These are phyloP conservation scores for Sycophila texana DNA, from an alignment of 2,888 invertebrate species.

Conservation along the genomic window DNA sequence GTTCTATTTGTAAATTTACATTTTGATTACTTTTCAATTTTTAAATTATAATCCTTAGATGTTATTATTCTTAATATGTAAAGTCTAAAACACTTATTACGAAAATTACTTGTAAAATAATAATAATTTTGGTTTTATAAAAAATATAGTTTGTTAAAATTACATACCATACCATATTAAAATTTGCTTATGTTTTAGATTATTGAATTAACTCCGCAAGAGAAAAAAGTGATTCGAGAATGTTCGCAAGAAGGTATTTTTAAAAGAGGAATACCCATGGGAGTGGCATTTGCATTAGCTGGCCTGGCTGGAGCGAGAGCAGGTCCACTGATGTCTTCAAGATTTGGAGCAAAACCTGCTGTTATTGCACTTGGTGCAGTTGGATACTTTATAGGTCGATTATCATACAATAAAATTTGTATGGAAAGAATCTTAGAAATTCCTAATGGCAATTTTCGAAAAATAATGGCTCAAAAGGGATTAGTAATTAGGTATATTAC, in stretches of 20 bases:
- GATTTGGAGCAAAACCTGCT: slow-evolving; percentile 45
- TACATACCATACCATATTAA: not conserved
- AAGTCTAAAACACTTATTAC: not conserved
- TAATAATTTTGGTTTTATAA: not conserved
- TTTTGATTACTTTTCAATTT: not conserved
- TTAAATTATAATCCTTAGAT: not conserved
- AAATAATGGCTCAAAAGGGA: slow-evolving; percentile 5
- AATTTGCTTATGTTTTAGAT: not conserved
- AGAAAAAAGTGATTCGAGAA: slow-evolving; percentile 49
- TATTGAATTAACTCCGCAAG: slow-evolving; percentile 53
- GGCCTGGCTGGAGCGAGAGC: slow-evolving; percentile 31
- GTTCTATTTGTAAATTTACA: not conserved
- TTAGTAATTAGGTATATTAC: not conserved
- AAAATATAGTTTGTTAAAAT: not conserved
- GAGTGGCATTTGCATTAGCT: slow-evolving; percentile 31
- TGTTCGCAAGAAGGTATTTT: slow-evolving; percentile 53
- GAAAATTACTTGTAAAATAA: not conserved
- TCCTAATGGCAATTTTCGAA: slow-evolving; percentile 48
- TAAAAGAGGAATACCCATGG: slow-evolving; percentile 54
- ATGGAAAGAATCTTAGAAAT: slow-evolving; percentile 35
- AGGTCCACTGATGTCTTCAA: slow-evolving; percentile 11
- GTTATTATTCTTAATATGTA: not conserved
- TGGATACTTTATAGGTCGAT: slow-evolving; percentile 53
- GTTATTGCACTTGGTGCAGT: slow-evolving; percentile 36
- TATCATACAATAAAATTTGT: slow-evolving; percentile 47